Conservation (phyloP, 2,113 vertebrate genomes). For the Ascaphus truei region DNA sequence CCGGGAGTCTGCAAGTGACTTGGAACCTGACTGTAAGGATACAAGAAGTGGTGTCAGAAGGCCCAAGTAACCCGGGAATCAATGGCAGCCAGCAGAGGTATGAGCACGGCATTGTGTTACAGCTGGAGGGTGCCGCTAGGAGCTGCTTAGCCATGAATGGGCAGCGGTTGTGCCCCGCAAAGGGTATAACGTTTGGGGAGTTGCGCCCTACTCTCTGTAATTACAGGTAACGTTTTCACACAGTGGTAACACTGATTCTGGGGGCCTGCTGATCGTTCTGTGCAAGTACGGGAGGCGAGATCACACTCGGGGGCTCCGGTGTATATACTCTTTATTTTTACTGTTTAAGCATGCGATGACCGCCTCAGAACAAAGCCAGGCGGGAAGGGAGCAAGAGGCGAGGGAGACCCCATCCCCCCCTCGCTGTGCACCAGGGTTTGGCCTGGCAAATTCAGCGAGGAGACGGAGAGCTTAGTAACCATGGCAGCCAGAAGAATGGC, state of each 20-base stretch:
- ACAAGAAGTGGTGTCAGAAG: too few relatives aligned
- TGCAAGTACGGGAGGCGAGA: background rate
- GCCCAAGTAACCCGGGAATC: too few relatives aligned
- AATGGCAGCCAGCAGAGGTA: too few relatives aligned
- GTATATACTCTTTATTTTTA: too few relatives aligned
- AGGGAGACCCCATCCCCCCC: background rate
- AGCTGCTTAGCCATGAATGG: background rate
- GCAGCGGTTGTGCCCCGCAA: background rate
- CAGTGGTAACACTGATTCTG: background rate
- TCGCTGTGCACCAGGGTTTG: too few relatives aligned
- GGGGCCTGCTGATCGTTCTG: background rate
- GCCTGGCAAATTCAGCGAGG: background rate
- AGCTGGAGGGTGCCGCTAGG: too few relatives aligned
- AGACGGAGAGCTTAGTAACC: constrained; percentile 46
- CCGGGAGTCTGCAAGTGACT: too few relatives aligned
- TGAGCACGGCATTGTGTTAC: too few relatives aligned
- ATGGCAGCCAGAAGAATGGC: constrained; percentile 63
- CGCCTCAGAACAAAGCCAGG: constrained; percentile 20
- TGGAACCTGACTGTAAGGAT: too few relatives aligned
- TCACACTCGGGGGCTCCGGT: background rate
- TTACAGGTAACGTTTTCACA: background rate
- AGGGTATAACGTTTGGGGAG: background rate
- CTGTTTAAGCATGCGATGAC: too few relatives aligned
- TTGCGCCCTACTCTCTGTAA: background rate
- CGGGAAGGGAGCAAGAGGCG: background rate